phyloP scores from a whole-genome alignment of 2,888 invertebrate species.

The Eilema sororculum region DNA sequence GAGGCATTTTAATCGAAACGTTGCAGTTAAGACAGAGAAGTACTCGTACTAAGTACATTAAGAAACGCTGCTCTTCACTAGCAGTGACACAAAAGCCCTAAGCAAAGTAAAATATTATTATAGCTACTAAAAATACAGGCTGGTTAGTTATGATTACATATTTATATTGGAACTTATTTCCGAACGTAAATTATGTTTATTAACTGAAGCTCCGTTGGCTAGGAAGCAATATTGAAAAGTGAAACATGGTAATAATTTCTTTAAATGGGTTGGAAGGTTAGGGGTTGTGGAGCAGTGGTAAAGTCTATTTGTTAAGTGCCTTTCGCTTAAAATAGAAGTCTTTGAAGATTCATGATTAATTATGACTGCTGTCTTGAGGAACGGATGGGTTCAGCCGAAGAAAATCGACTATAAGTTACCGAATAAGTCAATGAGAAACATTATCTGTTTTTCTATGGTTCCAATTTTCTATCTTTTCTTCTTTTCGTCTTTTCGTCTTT shows the following conservation, averaged over 20 bases:
- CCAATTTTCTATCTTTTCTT: no score
- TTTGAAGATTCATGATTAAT: background rate
- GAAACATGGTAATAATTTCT: constrained; percentile 14
- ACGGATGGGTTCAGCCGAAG: background rate
- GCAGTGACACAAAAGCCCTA: background rate
- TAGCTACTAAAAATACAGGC: constrained; percentile 8
- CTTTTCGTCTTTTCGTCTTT: no score
- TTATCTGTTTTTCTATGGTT: no score
- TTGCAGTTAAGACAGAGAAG: no score
- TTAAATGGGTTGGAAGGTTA: constrained; percentile 14
- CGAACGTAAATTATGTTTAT: constrained; percentile 16
- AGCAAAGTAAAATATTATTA: constrained; percentile 12
- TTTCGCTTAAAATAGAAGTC: background rate
- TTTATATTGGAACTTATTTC: constrained; percentile 8
- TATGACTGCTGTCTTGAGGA: background rate
- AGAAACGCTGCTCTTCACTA: background rate
- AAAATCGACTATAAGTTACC: background rate
- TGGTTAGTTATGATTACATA: constrained; percentile 1
- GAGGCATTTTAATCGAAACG: no score
- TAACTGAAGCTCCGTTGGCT: constrained; percentile 10
- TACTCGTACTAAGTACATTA: no score
- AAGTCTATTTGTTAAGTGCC: background rate
- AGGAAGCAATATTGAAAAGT: constrained; percentile 17
- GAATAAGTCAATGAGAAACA: background rate
- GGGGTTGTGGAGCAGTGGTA: constrained; percentile 1